Evolutionary conservation across 2,797 vertebrate genomes (phyloP).

Genomic region (Alectoris magna): DNA sequence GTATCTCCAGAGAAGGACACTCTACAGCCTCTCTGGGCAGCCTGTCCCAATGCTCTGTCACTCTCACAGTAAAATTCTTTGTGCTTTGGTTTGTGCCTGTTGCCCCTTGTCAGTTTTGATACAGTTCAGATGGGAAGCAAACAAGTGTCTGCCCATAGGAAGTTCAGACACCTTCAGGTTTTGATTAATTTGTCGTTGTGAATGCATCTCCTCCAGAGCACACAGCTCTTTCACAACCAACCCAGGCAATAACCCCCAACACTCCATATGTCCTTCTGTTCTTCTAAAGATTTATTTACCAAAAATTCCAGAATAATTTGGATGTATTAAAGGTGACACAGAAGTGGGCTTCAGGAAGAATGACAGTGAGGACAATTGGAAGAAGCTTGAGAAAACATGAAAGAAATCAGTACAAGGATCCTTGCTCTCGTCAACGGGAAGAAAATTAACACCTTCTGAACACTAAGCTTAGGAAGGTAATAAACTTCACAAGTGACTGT

Average conservation of each 20-base stretch:
- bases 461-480: background rate
- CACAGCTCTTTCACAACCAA: background rate
- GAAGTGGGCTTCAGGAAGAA: background rate
- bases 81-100: too few relatives aligned
- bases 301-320: background rate
- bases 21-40: too few relatives aligned
- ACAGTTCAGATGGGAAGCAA: background rate
- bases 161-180: background rate
- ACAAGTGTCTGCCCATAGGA: background rate
- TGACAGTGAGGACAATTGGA: background rate
- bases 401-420: background rate
- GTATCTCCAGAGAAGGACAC: too few relatives aligned
- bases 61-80: too few relatives aligned
- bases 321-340: background rate
- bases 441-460: background rate
- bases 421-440: background rate
- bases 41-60: too few relatives aligned
- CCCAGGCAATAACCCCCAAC: background rate
- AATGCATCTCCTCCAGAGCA: background rate
- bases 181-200: background rate
- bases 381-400: background rate
- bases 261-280: background rate
- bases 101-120: too few relatives aligned
- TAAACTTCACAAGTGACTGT: background rate
- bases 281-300: background rate